Conservation (phyloP, 2,888 invertebrate species). For the Meteorus colon region DNA sequence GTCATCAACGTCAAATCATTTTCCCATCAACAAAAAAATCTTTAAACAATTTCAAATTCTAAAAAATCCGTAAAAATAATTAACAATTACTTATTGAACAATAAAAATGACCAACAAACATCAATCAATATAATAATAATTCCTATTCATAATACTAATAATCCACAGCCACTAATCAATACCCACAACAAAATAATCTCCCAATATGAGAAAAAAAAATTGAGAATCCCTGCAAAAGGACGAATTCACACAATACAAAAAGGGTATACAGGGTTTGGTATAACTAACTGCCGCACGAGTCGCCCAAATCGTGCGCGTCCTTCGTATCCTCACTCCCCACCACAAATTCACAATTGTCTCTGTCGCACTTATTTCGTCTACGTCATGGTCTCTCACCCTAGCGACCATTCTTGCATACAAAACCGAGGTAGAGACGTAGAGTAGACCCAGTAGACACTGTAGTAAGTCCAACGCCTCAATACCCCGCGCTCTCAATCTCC, state of each 20-base stretch:
- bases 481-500: constrained; percentile 46
- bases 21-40: too few species aligned
- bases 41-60: too few species aligned
- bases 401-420: constrained; percentile 15
- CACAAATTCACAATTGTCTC: constrained; percentile 30
- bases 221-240: constrained; percentile 57
- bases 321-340: constrained; percentile 16
- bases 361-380: constrained; percentile 14
- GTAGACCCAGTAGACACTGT: constrained; percentile 20
- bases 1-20: too few species aligned
- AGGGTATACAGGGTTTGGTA: constrained; percentile 51
- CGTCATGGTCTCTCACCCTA: constrained; percentile 10
- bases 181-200: background rate
- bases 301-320: constrained; percentile 44
- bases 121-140: too few species aligned
- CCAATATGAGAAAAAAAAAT: constrained; percentile 24
- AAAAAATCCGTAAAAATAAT: too few species aligned
- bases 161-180: too few species aligned
- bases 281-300: constrained; percentile 43
- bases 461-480: constrained; percentile 18
- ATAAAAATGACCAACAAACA: too few species aligned
- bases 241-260: constrained; percentile 45
- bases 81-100: too few species aligned
- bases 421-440: background rate
- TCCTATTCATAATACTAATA: too few species aligned